Base-by-base conservation (phyloP, 2,888 invertebrate genomes). In the Hydrotaea cyrtoneurina region DNA sequence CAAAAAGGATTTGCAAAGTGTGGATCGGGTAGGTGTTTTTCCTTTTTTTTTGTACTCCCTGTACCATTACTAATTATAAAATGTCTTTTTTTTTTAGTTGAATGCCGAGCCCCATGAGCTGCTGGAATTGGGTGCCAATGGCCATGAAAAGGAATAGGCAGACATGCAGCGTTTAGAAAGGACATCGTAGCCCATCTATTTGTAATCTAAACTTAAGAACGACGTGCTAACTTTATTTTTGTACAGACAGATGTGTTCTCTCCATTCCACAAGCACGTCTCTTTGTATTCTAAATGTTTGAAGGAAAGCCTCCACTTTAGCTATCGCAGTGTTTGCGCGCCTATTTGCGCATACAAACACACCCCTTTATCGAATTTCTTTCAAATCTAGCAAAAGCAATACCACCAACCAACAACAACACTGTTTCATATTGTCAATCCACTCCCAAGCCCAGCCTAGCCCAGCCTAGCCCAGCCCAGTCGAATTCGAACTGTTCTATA, bases 31-130 rank as follows among this genome's bases (percentile, higher is more conserved):
- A 91, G 93, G 88, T 79, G 8, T 69, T 57, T 62, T 43, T 43
- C n/a, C 4, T 39, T 39, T 39, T 3, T 3, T 43, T 31, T 31
- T 31, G 7, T 31, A 31, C 31, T 31, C 31, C 31, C 2, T 43
- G 43, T 3, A 43, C 15, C 10, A 2, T 3, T 43, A 10, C 15
- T 43, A 31, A 31, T 43, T 77, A 11, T 59, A n/a, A n/a, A n/a
- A 69, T n/a, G 15, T 76, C 43, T 26, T 39, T 53, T 73, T 59
- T 26, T 2, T 64, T 46, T 73, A 92, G 87, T 93, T 93, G 39
- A 89, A 89, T 43, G 94, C 93, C n/a, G 92, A 94, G 74, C 94
- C 95, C 3, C 95, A 95, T 88, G 96, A 96, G 90, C 93, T 96
- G 66, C 93, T 95, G 75, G 96, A 96, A 88, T 90, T 95, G 71